Evolutionary conservation across 2,113 vertebrate genomes (phyloP).

Genomic region (Rhea pennata): DNA sequence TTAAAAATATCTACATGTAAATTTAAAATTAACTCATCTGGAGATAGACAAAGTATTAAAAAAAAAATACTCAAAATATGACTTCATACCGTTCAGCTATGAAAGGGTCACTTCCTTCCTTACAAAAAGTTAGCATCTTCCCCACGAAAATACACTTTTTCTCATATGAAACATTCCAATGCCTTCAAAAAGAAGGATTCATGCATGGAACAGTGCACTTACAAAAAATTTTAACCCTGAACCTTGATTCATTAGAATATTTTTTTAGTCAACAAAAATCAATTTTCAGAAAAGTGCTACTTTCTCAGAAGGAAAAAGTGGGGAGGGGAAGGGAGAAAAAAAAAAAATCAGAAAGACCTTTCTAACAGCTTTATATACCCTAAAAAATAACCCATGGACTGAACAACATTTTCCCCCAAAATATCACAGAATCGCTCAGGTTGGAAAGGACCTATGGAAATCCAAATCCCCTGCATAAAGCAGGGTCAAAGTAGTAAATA

Average conservation of each 20-base stretch:
- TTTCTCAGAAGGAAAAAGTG: not conserved
- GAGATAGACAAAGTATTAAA: not conserved
- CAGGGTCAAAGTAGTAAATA: not conserved
- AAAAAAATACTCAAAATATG: not conserved
- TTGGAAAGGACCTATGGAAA: not conserved
- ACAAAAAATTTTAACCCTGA: not conserved
- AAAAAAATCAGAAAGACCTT: not conserved
- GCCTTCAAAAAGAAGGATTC: not conserved
- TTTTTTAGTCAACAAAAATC: not conserved
- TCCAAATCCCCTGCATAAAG: not conserved
- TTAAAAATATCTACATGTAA: not conserved
- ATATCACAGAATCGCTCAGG: not conserved
- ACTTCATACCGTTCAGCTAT: not conserved
- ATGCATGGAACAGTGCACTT: not conserved
- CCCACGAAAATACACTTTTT: not conserved
- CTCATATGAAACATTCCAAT: not conserved
- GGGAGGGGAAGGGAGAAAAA: not conserved
- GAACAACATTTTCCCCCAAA: not conserved
- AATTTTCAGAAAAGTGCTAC: not conserved
- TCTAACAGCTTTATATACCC: not conserved
- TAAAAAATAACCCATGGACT: not conserved
- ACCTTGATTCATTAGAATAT: not conserved
- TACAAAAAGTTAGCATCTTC: not conserved
- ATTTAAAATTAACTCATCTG: not conserved
- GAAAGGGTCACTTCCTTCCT: not conserved